These are phyloP conservation scores for Brachylomia viminalis DNA, from an alignment of 2,888 invertebrate genomes.

Conservation along the genomic window DNA sequence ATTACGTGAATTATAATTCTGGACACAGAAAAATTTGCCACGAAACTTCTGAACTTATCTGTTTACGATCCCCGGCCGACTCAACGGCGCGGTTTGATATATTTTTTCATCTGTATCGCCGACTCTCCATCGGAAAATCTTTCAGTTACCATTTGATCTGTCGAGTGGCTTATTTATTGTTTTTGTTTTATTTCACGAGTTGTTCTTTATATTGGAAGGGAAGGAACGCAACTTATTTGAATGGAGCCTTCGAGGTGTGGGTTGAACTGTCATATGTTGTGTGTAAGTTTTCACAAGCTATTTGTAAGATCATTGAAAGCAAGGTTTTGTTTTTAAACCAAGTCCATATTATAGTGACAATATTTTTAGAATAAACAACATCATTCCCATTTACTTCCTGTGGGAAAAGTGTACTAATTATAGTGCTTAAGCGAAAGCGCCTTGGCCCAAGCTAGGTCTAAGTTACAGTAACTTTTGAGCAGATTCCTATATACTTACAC, in stretches of 20 bases:
- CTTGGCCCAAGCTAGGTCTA: not conserved
- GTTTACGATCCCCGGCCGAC: not conserved
- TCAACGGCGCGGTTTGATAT: slow-evolving; percentile 14
- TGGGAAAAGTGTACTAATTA: not conserved
- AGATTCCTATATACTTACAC: not conserved
- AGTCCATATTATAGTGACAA: no score
- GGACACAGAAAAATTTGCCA: no score
- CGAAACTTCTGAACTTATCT: slow-evolving; percentile 17
- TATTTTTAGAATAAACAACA: not conserved
- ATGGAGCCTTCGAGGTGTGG: not conserved
- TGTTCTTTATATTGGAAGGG: not conserved
- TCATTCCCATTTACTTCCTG: not conserved
- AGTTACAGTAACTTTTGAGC: not conserved
- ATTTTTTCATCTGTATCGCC: slow-evolving; percentile 25
- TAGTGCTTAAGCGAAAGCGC: not conserved
- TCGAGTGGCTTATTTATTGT: slow-evolving; percentile 43
- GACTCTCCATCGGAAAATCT: slow-evolving; percentile 27
- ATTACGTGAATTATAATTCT: no score
- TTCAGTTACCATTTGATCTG: slow-evolving; percentile 44
- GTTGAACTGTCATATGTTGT: not conserved
- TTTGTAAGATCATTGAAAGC: not conserved
- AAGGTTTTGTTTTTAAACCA: not conserved
- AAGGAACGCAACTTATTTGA: not conserved
- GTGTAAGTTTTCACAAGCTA: not conserved
- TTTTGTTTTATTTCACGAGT: slow-evolving; percentile 25